Evolutionary conservation across 2,113 vertebrate species (phyloP).

Genomic region (Mus spicilegus): DNA sequence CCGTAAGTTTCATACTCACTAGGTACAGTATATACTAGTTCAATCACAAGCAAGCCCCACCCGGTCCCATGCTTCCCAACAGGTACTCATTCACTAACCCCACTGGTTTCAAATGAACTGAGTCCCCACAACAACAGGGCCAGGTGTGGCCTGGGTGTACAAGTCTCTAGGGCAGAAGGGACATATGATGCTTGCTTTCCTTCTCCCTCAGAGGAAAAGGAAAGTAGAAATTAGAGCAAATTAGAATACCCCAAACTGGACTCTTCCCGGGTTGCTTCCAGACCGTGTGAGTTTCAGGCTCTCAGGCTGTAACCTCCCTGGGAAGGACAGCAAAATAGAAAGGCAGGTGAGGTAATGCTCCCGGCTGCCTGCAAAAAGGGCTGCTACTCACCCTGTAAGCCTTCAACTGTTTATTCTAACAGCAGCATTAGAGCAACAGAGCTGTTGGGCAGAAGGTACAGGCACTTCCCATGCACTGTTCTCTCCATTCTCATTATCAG

Average conservation of each 20-base stretch:
- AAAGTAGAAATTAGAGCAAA: not conserved
- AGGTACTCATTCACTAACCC: not conserved
- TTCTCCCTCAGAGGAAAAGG: not conserved
- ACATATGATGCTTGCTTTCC: not conserved
- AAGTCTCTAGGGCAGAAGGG: not conserved
- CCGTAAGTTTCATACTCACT: not conserved
- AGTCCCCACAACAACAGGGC: accelerated
- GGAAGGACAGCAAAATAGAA: not conserved
- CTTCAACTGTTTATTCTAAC: not conserved
- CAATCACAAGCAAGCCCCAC: no score
- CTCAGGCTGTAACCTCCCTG: not conserved
- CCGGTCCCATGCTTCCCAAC: not conserved
- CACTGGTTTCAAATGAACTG: not conserved
- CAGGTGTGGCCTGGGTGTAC: accelerated
- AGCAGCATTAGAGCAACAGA: not conserved
- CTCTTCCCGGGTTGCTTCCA: not conserved
- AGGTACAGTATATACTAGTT: not conserved
- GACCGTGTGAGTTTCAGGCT: not conserved
- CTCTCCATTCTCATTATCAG: not conserved
- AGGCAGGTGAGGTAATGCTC: not conserved
- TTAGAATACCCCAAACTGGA: not conserved
- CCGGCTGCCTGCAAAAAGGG: not conserved
- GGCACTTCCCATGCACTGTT: no score
- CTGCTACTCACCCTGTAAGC: not conserved
- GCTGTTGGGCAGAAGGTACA: not conserved